Percentiles rank a stretch among this genome's conserved stretches.
Evolutionary conservation across 1,140 invertebrate species (phyloP).

Genomic region (Euschistus heros): DNA sequence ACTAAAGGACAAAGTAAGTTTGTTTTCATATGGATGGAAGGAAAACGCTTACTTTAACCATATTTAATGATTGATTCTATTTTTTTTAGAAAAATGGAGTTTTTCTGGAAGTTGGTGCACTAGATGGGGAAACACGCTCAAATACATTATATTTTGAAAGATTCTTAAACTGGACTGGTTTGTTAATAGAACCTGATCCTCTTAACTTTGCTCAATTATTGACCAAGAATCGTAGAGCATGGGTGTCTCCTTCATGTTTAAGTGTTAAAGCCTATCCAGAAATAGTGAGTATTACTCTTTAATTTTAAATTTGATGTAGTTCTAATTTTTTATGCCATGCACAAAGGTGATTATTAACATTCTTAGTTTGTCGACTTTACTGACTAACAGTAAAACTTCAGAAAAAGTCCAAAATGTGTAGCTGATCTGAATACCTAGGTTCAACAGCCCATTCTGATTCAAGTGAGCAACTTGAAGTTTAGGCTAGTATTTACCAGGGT

Average conservation of each 20-base stretch:
- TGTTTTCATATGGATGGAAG: neutral
- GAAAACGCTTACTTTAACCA: neutral
- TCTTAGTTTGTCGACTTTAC: too few species aligned
- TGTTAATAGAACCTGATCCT: constrained; percentile 45
- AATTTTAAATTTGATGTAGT: constrained; percentile 8
- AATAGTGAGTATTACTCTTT: constrained; percentile 33
- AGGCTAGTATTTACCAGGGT: too few species aligned
- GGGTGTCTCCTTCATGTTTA: constrained; percentile 38
- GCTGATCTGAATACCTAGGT: too few species aligned
- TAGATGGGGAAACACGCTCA: constrained; percentile 42
- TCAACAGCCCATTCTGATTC: too few species aligned
- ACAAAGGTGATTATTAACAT: too few species aligned
- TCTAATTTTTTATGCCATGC: neutral
- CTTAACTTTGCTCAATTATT: constrained; percentile 39
- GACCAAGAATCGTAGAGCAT: constrained; percentile 37
- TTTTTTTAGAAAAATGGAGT: constrained; percentile 38
- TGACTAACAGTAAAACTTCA: too few species aligned
- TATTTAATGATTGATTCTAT: neutral
- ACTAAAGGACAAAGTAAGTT: constrained; percentile 34
- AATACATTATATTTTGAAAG: constrained; percentile 42
- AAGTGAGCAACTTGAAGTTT: too few species aligned
- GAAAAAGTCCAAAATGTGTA: too few species aligned
- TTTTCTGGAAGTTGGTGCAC: constrained; percentile 43
- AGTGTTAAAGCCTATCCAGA: constrained; percentile 36
- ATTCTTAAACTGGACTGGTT: constrained; percentile 37